Base-by-base conservation (phyloP, 2,888 invertebrate genomes). In the Macrophya annulata region DNA sequence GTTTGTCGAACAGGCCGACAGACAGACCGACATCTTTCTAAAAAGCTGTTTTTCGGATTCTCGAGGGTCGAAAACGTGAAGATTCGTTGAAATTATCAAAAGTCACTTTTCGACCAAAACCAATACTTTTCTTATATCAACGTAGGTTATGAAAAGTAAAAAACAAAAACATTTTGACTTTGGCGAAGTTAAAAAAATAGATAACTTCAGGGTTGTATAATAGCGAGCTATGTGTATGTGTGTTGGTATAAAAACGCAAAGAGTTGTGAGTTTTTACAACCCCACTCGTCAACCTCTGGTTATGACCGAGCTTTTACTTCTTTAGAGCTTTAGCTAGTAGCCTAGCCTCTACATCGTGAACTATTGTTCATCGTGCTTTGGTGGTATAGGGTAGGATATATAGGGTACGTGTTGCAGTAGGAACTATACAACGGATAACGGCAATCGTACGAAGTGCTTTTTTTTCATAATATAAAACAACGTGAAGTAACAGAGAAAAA, bases 221-320 rank as follows among this genome's bases (percentile, higher is more conserved):
- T 8, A 40, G 17, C 71, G 4, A 40, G 40, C 0, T 62, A 12
- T 10, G 31, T 43, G 25, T 43, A 45, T 21, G 25, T 31, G 62
- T 4, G 25, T 21, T n/a, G n/a, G 9, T 51, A 77, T 51, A 79
- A 21, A 62, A 40, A 21, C 79, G 37, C 17, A 48, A 79, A 59
- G 59, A 59, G 79, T 59, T n/a, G 6, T n/a, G 59, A 51, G 31
- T n/a, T 79, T 79, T 79, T 59, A 59, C 79, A 48, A 12, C 79
- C 40, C 59, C 31, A 79, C 79, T 79, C 79, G 79, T 40, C 59
- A 79, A 79, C 79, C 79, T 77, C 37, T 59, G 79, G 59, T 79
- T 79, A 79, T 59, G 62, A 79, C 59, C 79, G 59, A 79, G 79
- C 59, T 79, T 59, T 79, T 79, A 79, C 59, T 79, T 79, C 79